phyloP scores from a whole-genome alignment of 2,113 vertebrate genomes.

The Oophaga pumilio region DNA sequence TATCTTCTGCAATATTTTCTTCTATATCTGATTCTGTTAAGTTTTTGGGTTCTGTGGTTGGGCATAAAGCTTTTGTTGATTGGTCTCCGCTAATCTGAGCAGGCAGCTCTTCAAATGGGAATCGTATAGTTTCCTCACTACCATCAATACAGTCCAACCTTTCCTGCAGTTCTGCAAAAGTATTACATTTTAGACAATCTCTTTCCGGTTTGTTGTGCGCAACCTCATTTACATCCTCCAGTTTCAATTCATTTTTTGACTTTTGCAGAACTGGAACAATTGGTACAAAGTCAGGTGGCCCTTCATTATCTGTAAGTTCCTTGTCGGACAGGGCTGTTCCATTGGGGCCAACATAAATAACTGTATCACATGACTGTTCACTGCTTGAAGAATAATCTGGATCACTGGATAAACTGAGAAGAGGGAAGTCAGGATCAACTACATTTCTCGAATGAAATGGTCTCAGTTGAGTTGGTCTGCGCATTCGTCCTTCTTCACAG shows the following conservation, averaged over 20 bases:
- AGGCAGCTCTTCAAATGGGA: conserved; percentile 89
- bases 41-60: conserved; percentile 62
- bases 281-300: conserved; percentile 94
- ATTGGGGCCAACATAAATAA: conserved; percentile 95
- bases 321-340: conserved; percentile 93
- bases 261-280: conserved; percentile 92
- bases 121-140: conserved; percentile 87
- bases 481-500: conserved; percentile 96
- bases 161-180: conserved; percentile 97
- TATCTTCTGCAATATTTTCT: conserved; percentile 71
- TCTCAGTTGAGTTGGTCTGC: conserved; percentile 91
- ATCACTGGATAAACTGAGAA: conserved; percentile 88
- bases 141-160: conserved; percentile 95
- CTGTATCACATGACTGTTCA: conserved; percentile 97
- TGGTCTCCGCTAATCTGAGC: conserved; percentile 68
- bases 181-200: conserved; percentile 97
- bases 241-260: conserved; percentile 72
- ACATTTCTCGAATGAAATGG: conserved; percentile 86
- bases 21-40: conserved; percentile 68
- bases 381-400: conserved; percentile 97
- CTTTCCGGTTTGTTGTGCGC: conserved; percentile 72
- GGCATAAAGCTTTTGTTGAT: conserved; percentile 64
- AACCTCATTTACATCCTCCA: conserved; percentile 76
- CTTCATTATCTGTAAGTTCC: conserved; percentile 95
- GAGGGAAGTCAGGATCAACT: conserved; percentile 82